Conservation (phyloP, 2,113 vertebrate species). For the Nyctereutes procyonoides region DNA sequence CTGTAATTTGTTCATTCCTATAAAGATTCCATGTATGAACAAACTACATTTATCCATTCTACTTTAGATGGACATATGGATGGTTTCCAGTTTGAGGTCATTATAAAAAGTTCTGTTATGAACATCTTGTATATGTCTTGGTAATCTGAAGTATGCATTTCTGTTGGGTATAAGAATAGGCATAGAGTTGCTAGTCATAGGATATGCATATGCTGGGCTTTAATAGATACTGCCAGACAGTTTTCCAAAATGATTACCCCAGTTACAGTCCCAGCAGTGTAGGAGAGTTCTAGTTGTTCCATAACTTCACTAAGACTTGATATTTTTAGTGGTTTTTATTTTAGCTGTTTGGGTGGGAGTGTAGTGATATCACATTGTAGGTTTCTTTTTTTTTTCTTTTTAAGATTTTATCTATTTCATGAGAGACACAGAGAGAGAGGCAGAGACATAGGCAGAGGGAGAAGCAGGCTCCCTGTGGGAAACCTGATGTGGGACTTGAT, state of each 20-base stretch:
- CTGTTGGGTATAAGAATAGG: not conserved
- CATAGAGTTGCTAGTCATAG: not conserved
- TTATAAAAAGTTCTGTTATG: not conserved
- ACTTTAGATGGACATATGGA: constrained; percentile 2
- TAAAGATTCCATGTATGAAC: not conserved
- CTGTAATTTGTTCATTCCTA: not conserved
- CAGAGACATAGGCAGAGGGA: too few relatives aligned
- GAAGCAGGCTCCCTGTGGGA: too few relatives aligned
- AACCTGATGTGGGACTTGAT: too few relatives aligned
- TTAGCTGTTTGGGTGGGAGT: not conserved
- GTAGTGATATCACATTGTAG: not conserved
- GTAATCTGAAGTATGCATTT: not conserved
- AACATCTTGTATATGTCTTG: not conserved
- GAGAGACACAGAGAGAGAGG: too few relatives aligned
- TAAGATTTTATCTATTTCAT: too few relatives aligned
- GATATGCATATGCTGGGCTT: not conserved
- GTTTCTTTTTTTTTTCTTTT: not conserved
- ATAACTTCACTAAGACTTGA: not conserved
- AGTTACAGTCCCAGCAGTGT: not conserved
- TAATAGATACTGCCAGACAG: not conserved
- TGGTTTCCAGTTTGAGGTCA: not conserved
- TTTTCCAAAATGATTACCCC: not conserved
- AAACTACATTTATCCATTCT: not conserved
- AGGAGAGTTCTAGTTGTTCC: not conserved
- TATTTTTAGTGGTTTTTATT: not conserved